Base-by-base conservation (phyloP, 1,140 invertebrate genomes). In the Lanistes nyassanus region DNA sequence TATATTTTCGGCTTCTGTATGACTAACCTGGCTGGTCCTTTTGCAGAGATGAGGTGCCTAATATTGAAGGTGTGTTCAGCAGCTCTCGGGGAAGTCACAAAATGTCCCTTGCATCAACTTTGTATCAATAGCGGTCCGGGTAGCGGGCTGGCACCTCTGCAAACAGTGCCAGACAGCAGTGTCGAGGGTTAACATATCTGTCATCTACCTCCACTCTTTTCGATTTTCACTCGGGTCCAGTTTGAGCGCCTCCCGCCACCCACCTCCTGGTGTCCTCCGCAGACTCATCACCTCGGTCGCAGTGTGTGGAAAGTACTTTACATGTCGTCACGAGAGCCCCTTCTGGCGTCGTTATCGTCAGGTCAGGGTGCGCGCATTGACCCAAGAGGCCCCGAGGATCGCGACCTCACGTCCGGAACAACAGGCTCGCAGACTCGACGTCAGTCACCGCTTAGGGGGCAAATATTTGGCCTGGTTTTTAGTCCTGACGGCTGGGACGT, bases 381-480 rank as follows among this genome's bases (percentile, higher is more conserved):
- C 26, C 36, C 39, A 13, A 31, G n/a, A 51, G 11, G n/a, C n/a
- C 42, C 26, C 0, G 6, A n/a, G 39, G 70, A 56, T 62, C 60
- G 70, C 70, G 70, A 62, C 70, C 70, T 72, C 70, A 62, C 60
- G 70, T 37, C 37, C 70, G 55, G 55, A 36, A 72, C 56, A 72
- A 72, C 60, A 13, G 70, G 19, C 19, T 26, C n/a, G 60, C 23
- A 55, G 70, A 60, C 70, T 72, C 21, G 11, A 36, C 60, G 70
- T 29, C 70, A 72, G 70, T 72, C 70, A 72, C n/a, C n/a, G 53
- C 16, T 62, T n/a, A 55, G 9, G 56, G 70, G 36, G 56, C 70
- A 72, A 72, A 72, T 72, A 72, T 72, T 72, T 72, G 70, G 53
- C 56, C 34, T 19, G 70, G 70, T 72, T 42, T 56, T 72, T 72